Percentiles rank a stretch among this genome's conserved stretches.
These are phyloP conservation scores for Cephus sareptanus DNA, from an alignment of 2,888 invertebrate species.

Conservation along the genomic window DNA sequence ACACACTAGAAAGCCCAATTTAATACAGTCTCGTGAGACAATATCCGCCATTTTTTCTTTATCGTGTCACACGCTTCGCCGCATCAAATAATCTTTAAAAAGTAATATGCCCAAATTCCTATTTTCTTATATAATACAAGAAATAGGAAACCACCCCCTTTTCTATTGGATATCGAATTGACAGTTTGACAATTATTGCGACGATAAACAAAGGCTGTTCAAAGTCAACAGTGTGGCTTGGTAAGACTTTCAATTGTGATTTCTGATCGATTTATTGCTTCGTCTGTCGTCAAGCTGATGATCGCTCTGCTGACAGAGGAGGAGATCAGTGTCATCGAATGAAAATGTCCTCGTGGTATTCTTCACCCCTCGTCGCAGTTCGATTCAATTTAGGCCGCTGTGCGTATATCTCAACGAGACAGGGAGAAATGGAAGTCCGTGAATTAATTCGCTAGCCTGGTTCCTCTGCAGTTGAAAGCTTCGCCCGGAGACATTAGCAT, in stretches of 20 bases:
- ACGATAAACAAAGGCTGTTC: neutral
- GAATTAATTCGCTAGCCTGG: neutral
- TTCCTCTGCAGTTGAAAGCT: neutral
- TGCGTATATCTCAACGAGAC: neutral
- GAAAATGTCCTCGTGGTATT: neutral
- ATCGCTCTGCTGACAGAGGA: neutral
- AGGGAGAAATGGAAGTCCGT: neutral
- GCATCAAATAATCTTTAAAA: neutral
- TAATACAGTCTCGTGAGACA: neutral
- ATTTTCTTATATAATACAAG: neutral
- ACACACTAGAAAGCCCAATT: neutral
- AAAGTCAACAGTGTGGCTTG: neutral
- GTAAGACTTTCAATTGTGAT: neutral
- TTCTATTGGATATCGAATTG: no score
- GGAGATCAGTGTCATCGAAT: neutral
- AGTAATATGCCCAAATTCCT: neutral
- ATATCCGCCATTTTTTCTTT: neutral
- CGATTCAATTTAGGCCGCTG: neutral
- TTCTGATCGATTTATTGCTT: neutral
- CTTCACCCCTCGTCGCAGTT: neutral
- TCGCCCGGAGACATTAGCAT: neutral
- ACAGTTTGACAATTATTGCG: neutral
- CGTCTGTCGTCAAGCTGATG: neutral
- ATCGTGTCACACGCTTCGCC: neutral
- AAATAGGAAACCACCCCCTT: no score